Conservation (phyloP, 2,797 vertebrate genomes). For the Manis pentadactyla region DNA sequence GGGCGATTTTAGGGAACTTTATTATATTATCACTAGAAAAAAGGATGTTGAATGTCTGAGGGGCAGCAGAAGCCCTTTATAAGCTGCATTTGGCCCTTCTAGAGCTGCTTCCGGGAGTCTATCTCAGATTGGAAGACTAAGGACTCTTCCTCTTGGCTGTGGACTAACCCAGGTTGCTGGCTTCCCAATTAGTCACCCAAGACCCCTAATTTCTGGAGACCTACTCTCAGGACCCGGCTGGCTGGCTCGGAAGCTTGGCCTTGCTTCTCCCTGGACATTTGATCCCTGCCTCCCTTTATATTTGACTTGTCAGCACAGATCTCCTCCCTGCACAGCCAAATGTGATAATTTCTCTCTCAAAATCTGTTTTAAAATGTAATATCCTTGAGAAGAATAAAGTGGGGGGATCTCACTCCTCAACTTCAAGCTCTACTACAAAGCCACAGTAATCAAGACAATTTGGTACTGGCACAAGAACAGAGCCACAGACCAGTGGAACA, state of each 20-base stretch:
- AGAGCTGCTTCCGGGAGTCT: neutral
- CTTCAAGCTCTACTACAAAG: no score
- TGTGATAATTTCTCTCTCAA: neutral
- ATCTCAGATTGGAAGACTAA: neutral
- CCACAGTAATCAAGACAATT: no score
- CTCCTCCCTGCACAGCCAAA: neutral
- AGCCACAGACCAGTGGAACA: no score
- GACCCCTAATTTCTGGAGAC: neutral
- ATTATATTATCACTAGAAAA: neutral
- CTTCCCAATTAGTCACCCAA: neutral
- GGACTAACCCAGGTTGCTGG: neutral
- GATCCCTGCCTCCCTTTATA: neutral
- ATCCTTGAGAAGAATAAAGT: slow-evolving; percentile 32
- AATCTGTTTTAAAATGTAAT: neutral
- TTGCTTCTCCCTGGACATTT: neutral
- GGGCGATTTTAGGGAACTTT: neutral
- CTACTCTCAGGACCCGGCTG: neutral
- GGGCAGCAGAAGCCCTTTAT: neutral
- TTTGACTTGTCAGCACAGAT: neutral
- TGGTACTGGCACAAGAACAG: no score
- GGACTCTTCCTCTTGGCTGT: neutral
- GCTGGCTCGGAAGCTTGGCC: neutral
- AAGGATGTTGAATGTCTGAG: neutral
- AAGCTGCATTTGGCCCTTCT: neutral
- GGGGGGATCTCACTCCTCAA: no score